Base-by-base conservation (phyloP, 2,113 vertebrate species). In the Cryptomyrus ogoouensis region DNA sequence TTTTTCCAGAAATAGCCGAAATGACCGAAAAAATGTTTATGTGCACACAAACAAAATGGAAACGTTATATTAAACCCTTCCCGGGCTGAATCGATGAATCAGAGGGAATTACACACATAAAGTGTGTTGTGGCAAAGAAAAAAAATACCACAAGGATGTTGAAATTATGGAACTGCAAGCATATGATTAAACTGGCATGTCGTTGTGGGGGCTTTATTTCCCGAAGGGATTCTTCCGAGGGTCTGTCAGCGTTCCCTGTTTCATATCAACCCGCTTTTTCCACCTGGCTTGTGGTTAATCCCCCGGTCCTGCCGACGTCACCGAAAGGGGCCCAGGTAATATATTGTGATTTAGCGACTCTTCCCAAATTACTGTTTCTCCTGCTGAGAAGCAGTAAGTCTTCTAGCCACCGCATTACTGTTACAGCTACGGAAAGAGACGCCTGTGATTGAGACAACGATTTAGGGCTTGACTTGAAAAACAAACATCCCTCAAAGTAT, bases 391-490 rank as follows among this genome's bases (percentile, higher is more conserved):
- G 49, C 44, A 49, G 46, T 56, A 89, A 89, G 77, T 84, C 50
- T 35, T n/a, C 77, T 15, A 56, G 35, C 74, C 77, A 27, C 49
- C 66, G 49, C 46, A 56, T 89, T 56, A 56, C 70, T 56, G 46
- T 89, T 83, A 8, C 70, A 10, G 21, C 10, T 9, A 8, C 6
- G 50, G 77, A 84, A 58, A 56, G 49, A 31, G 44, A 89, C 24
- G 50, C 77, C 5, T 4, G 35, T 44, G 80, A 89, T 56, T 31
- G 47, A 89, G 89, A 77, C 50, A 52, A 50, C 50, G 62, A 42
- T 49, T 89, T 89, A 53, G 19, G 74, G 70, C 21, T 52, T 56
- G 89, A 83, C 89, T 83, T 83, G 74, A 56, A 89, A 89, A 89
- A 89, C 74, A 89, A 89, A 89, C 89, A 77, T 21, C 27, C 31